A percentile compares a stretch with the other conserved stretches of the same genome.
These are phyloP conservation scores for Accipiter virgatus DNA, from an alignment of 2,113 vertebrate species.

Conservation along the genomic window DNA sequence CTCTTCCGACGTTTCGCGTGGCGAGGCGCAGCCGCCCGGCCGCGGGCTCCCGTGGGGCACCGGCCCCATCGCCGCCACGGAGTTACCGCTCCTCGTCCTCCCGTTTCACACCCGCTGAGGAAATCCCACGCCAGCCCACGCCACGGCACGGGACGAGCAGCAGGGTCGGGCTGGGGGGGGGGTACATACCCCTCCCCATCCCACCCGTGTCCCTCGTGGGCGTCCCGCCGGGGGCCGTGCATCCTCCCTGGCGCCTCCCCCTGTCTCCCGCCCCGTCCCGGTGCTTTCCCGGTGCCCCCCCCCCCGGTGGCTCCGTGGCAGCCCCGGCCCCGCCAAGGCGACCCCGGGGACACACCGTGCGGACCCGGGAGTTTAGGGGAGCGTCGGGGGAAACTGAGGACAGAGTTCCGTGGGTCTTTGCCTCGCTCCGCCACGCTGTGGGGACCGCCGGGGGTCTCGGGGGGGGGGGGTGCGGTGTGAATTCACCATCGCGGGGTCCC, in stretches of 20 bases:
- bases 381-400: fast-evolving
- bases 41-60: neutral
- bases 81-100: neutral
- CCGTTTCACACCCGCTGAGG: neutral
- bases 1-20: neutral
- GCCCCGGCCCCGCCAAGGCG: too few relatives aligned
- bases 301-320: neutral
- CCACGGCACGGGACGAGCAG: too few relatives aligned
- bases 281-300: too few relatives aligned
- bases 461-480: too few relatives aligned
- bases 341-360: neutral
- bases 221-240: too few relatives aligned
- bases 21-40: neutral
- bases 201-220: too few relatives aligned
- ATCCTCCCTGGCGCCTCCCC: too few relatives aligned
- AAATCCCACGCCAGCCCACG: neutral
- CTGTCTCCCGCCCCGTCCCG: neutral
- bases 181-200: too few relatives aligned
- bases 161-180: neutral
- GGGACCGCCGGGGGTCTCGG: neutral
- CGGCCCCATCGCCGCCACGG: neutral
- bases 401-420: neutral
- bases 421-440: neutral
- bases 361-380: neutral
- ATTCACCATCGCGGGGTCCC: too few relatives aligned